Evolutionary conservation across 2,113 vertebrate genomes (phyloP).

Genomic region (Sciurus niger): DNA sequence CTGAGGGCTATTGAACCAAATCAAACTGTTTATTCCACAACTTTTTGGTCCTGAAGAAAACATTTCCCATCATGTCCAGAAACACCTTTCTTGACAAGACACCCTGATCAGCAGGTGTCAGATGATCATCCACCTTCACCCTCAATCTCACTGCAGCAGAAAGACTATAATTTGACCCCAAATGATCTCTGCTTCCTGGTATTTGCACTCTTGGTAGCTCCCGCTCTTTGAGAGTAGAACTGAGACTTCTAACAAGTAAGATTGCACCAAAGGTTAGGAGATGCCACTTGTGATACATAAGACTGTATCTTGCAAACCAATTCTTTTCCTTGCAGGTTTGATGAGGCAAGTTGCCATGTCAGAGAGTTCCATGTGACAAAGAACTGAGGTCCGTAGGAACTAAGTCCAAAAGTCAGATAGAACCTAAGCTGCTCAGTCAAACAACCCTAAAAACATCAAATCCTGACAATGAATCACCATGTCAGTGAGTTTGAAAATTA

Average conservation of each 20-base stretch:
- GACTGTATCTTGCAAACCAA: background rate
- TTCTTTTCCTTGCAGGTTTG: background rate
- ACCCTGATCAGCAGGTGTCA: background rate
- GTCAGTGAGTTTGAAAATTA: background rate
- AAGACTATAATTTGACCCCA: accelerated
- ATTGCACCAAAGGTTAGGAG: background rate
- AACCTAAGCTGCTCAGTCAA: background rate
- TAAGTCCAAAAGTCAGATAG: background rate
- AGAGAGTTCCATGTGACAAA: background rate
- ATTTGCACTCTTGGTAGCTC: background rate
- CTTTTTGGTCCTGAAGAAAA: background rate
- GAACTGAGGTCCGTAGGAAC: background rate
- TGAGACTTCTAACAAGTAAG: background rate
- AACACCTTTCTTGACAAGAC: background rate
- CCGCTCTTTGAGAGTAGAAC: background rate
- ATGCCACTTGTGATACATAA: background rate
- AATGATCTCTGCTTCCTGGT: background rate
- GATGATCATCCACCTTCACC: background rate
- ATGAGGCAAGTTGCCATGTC: background rate
- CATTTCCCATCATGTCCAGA: background rate
- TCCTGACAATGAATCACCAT: background rate
- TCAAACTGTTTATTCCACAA: background rate
- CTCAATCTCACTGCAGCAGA: background rate
- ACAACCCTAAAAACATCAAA: background rate
- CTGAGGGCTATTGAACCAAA: background rate